A percentile compares a stretch with the other conserved stretches of the same genome.
Evolutionary conservation across 2,888 invertebrate species (phyloP).

Genomic region (Synergus japonicus): DNA sequence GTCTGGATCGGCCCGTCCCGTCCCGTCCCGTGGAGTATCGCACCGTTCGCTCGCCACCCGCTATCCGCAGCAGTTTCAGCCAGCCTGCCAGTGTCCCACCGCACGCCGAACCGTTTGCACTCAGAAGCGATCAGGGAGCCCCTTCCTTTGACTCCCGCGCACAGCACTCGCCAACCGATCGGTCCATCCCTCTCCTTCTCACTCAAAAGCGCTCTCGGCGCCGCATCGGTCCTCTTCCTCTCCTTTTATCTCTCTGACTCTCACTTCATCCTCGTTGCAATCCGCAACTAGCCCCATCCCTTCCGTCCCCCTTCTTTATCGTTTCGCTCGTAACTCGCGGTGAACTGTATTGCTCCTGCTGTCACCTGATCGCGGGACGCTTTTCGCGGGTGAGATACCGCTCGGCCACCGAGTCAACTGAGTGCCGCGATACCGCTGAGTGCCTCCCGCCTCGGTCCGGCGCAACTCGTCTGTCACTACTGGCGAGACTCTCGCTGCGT

Average conservation of each 20-base stretch:
- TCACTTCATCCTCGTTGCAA: conserved; percentile 44
- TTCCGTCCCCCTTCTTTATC: conserved; percentile 43
- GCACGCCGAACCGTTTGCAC: conserved; percentile 76
- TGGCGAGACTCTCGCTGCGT: conserved; percentile 36
- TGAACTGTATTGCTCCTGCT: conserved; percentile 61
- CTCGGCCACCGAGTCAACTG: conserved; percentile 71
- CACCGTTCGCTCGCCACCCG: conserved; percentile 69
- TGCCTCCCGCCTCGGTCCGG: conserved; percentile 23
- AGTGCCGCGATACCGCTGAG: conserved; percentile 58
- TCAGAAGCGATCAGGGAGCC: conserved; percentile 69
- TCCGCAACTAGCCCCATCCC: conserved; percentile 35
- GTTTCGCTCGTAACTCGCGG: conserved; percentile 59
- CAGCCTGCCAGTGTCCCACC: conserved; percentile 76
- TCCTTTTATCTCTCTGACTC: conserved; percentile 53
- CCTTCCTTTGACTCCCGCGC: conserved; percentile 52
- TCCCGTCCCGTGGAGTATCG: conserved; percentile 71
- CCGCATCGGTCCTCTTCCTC: conserved; percentile 45
- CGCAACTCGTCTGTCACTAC: conserved; percentile 30
- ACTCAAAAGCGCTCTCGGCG: conserved; percentile 48
- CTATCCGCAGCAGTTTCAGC: conserved; percentile 66
- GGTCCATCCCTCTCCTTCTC: conserved; percentile 47
- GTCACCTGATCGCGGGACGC: conserved; percentile 75
- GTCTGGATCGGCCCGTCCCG: conserved; percentile 69
- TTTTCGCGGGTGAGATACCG: conserved; percentile 75
- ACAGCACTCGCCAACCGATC: conserved; percentile 52